Evolutionary conservation across 2,113 vertebrate species (phyloP).

Genomic region (Lepus americanus): DNA sequence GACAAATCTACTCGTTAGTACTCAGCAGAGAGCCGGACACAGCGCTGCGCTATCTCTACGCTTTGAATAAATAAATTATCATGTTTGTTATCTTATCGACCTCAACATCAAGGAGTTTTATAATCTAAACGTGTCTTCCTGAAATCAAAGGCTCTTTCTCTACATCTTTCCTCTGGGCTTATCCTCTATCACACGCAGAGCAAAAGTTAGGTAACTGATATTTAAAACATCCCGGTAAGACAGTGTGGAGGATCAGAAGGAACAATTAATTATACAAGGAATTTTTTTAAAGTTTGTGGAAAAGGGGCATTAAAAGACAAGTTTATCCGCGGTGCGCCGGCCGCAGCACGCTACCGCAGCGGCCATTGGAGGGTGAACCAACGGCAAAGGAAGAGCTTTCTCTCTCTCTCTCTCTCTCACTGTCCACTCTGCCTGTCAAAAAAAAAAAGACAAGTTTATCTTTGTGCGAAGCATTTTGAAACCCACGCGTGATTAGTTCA

Average conservation of each 20-base stretch:
- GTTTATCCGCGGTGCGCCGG: too few species aligned
- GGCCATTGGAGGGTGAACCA: too few species aligned
- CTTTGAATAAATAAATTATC: conserved; percentile 26
- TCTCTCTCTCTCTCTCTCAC: too few species aligned
- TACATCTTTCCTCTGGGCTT: conserved; percentile 34
- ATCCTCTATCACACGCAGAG: background rate
- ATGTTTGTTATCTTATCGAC: background rate
- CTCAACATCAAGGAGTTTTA: conserved; percentile 16
- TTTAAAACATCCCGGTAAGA: background rate
- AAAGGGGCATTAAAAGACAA: too few species aligned
- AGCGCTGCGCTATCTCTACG: background rate
- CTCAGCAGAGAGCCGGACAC: background rate
- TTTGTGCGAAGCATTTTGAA: too few species aligned
- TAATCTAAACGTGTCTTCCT: background rate
- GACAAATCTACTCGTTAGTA: too few species aligned
- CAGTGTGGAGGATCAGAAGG: background rate
- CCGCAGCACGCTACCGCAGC: too few species aligned
- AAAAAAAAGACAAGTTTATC: too few species aligned
- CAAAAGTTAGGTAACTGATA: background rate
- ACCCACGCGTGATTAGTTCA: too few species aligned
- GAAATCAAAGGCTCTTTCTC: background rate
- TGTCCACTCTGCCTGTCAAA: too few species aligned
- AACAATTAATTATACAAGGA: background rate
- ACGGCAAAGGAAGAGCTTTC: too few species aligned
- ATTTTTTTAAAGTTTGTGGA: too few species aligned